Conservation (phyloP, 2,113 vertebrate genomes). For the Pseudolaguvia tuberculata region DNA sequence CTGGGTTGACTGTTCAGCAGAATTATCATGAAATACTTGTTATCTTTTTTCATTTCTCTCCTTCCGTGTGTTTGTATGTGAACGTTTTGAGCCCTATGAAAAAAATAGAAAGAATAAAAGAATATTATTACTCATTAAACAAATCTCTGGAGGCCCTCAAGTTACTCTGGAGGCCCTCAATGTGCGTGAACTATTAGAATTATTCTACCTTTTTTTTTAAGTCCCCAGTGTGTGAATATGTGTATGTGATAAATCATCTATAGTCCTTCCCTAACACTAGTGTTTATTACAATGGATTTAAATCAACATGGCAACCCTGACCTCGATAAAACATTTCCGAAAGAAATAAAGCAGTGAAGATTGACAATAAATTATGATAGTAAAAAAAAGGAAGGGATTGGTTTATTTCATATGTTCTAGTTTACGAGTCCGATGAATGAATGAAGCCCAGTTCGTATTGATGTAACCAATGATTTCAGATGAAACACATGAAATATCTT, state of each 20-base stretch:
- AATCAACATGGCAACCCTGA: background rate
- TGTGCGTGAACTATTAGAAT: too few species aligned
- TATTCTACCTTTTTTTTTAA: too few species aligned
- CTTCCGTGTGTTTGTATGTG: background rate
- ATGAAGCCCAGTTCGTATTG: background rate
- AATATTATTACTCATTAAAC: too few species aligned
- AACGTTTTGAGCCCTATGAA: background rate
- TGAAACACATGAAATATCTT: background rate
- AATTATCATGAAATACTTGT: background rate
- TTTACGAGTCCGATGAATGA: background rate
- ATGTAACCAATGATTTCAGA: background rate
- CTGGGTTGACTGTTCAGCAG: background rate
- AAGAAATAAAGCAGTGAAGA: background rate
- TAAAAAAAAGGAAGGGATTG: background rate
- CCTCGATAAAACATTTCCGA: background rate
- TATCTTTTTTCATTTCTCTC: slow-evolving; percentile 1
- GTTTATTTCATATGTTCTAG: background rate
- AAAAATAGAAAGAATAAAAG: too few species aligned
- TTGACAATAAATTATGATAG: background rate
- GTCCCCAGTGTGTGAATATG: background rate
- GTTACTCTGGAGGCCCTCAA: too few species aligned
- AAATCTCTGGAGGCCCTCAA: too few species aligned
- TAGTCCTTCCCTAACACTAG: too few species aligned
- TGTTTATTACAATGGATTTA: background rate
- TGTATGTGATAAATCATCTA: background rate